Conservation (phyloP, 2,113 vertebrate species). For the Perccottus glenii region DNA sequence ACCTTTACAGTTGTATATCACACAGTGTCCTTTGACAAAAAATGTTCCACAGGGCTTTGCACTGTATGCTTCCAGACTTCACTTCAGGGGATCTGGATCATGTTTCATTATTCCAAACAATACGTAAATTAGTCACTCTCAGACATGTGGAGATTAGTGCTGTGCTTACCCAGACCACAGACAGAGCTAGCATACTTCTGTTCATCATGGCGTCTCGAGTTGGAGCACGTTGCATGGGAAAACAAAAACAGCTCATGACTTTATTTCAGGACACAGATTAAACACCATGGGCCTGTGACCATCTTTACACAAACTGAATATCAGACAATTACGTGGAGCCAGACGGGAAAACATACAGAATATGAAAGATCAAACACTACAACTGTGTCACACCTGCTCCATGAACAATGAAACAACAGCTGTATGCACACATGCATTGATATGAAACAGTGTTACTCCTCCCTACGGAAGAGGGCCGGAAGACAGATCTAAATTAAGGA, state of each 20-base stretch:
- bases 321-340: neutral
- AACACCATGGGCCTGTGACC: conserved; percentile 30
- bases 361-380: neutral
- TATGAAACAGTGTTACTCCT: conserved; percentile 18
- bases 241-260: conserved; percentile 46
- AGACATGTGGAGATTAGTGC: conserved; percentile 56
- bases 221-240: conserved; percentile 43
- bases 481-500: conserved; percentile 37
- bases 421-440: conserved; percentile 4
- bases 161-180: conserved; percentile 42
- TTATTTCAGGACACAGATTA: conserved; percentile 43
- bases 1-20: neutral
- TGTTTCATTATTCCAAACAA: conserved; percentile 61
- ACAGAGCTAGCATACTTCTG: conserved; percentile 21
- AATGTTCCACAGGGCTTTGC: neutral
- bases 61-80: conserved; percentile 47
- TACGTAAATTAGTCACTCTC: conserved; percentile 34
- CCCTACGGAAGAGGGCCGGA: conserved; percentile 7
- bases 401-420: conserved; percentile 2
- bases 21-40: neutral
- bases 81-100: conserved; percentile 54
- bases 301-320: conserved; percentile 15
- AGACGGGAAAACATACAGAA: neutral
- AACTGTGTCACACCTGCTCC: conserved; percentile 3
- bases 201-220: conserved; percentile 23